Base-by-base conservation (phyloP, 1,140 invertebrate genomes). In the Belonocnema kinseyi region DNA sequence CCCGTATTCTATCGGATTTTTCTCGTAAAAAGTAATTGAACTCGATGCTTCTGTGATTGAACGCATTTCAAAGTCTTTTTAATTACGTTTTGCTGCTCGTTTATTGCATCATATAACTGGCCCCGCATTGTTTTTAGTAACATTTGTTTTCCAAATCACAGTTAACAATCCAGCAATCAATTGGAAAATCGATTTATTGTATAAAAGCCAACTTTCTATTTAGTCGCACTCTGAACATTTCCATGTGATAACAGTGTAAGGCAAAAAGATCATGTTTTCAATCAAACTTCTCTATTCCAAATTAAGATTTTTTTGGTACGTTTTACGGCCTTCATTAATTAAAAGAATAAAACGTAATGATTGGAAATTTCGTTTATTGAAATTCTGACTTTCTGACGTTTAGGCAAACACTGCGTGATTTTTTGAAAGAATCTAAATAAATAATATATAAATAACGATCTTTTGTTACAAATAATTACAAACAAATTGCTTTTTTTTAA, bases 31-130 rank as follows among this genome's bases (percentile, higher is more conserved):
- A 56, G 16, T 17, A 56, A 19, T 56, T 56, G n/a, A 19, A 56
- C 19, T 17, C 16, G 19, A 17, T 56, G n/a, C 19, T 56, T 17
- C 7, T 7, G 19, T 10, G 19, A 56, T 56, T 56, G 0, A 17
- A 56, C 8, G 53, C 2, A 56, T 19, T 17, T 1, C 1, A 17
- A 19, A 56, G 7, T 17, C 8, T 56, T 17, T 56, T 56, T 56
- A 56, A 56, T 56, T 56, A n/a, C 53, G 19, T 56, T 56, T 46
- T 46, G 10, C 40, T 56, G 53, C n/a, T 17, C 53, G 53, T 56
- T 56, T 56, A 17, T 19, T 8, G 16, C 53, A 17, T 19, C 40
- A 46, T 56, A 17, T 19, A 56, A 56, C 10, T 11, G n/a, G 2
- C 53, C 19, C 8, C 4, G 53, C 13, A 56, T 56, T 56, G 13